phyloP scores from a whole-genome alignment of 2,888 invertebrate genomes.

The Cinara cedri region DNA sequence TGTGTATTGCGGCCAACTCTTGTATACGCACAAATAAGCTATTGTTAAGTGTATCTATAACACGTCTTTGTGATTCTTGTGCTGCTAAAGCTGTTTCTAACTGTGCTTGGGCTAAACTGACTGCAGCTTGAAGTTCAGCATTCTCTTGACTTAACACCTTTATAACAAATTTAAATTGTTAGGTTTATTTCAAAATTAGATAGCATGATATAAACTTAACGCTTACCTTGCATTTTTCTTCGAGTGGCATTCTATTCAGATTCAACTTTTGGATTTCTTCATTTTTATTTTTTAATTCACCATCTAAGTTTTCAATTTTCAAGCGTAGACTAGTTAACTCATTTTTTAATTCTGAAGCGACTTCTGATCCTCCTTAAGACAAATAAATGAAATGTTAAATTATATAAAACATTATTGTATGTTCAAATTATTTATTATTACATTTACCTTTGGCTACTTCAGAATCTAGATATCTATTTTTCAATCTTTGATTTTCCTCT shows the following conservation, averaged over 20 bases:
- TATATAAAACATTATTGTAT: not conserved
- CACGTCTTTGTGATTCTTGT: constrained; percentile 81
- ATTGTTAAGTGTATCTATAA: constrained; percentile 80
- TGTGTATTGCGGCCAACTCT: constrained; percentile 80
- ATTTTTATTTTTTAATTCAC: constrained; percentile 81
- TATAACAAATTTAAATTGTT: constrained; percentile 59
- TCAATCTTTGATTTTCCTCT: constrained; percentile 86
- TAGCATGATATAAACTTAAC: not conserved
- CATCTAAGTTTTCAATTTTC: constrained; percentile 81
- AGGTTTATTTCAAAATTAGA: constrained; percentile 3
- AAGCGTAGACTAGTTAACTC: constrained; percentile 75
- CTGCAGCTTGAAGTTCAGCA: constrained; percentile 71
- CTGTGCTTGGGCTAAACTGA: constrained; percentile 79
- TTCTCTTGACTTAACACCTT: constrained; percentile 71
- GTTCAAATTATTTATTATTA: not conserved
- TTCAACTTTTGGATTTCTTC: constrained; percentile 75
- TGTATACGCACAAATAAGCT: constrained; percentile 82
- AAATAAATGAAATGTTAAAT: not conserved
- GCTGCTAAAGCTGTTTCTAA: constrained; percentile 78
- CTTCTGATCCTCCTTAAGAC: constrained; percentile 68
- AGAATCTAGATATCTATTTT: constrained; percentile 73
- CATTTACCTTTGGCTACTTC: constrained; percentile 71
- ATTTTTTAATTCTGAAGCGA: constrained; percentile 78
- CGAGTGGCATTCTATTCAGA: constrained; percentile 62
- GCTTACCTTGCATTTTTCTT: constrained; percentile 62